A percentile compares a stretch with the other conserved stretches of the same genome.
Evolutionary conservation across 2,797 vertebrate species (phyloP).

Genomic region (Columba guinea): DNA sequence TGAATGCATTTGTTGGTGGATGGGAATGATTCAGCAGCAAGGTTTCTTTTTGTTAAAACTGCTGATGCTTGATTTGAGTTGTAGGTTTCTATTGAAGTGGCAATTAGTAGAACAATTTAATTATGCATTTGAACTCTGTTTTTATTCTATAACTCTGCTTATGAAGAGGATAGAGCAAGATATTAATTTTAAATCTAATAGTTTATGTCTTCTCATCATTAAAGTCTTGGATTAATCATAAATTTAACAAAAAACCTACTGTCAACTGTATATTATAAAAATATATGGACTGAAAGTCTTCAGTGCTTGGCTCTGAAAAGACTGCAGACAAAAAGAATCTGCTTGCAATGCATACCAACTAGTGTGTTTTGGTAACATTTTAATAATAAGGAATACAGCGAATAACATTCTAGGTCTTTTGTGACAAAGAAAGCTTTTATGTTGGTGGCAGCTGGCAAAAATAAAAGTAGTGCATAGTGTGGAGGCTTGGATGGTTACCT

Average conservation of each 20-base stretch:
- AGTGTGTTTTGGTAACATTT: neutral
- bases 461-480: neutral
- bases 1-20: constrained; percentile 28
- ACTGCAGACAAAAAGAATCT: constrained; percentile 60
- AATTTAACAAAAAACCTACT: neutral
- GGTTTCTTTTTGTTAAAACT: constrained; percentile 50
- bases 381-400: neutral
- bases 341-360: neutral
- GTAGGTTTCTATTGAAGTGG: neutral
- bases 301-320: neutral
- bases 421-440: neutral
- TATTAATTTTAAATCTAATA: neutral
- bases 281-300: neutral
- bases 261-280: neutral
- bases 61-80: constrained; percentile 41
- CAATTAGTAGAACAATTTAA: neutral
- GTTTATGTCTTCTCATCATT: neutral
- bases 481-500: neutral
- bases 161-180: neutral
- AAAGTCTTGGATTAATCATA: neutral
- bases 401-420: neutral
- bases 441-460: neutral
- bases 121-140: neutral
- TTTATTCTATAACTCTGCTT: neutral
- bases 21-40: constrained; percentile 31